Evolutionary conservation across 2,797 vertebrate species (phyloP).

Genomic region (Phataginus tetradactyla): DNA sequence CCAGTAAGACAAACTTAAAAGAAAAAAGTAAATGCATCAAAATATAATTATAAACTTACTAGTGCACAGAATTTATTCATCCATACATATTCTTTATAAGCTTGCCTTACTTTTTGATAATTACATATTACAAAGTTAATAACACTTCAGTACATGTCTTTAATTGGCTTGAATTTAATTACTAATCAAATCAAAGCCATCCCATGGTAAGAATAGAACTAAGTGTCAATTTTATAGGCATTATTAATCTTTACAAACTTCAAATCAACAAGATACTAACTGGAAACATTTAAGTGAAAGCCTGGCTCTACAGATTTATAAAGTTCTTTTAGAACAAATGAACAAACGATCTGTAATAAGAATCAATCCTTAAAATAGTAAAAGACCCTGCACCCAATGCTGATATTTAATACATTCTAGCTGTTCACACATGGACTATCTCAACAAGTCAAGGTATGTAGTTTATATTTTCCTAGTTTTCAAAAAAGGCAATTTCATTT

Average conservation of each 20-base stretch:
- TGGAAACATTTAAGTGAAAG: slow-evolving; percentile 35
- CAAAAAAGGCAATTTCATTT: slow-evolving; percentile 53
- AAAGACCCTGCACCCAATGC: background rate
- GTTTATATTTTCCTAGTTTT: background rate
- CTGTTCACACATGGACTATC: background rate
- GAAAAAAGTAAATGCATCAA: slow-evolving; percentile 40
- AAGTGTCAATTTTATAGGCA: background rate
- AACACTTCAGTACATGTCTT: background rate
- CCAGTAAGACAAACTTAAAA: slow-evolving; percentile 45
- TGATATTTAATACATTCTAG: background rate
- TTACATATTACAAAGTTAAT: slow-evolving; percentile 11
- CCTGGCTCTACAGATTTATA: background rate
- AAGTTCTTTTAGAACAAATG: slow-evolving; percentile 29
- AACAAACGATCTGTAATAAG: background rate
- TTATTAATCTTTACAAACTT: slow-evolving; percentile 23
- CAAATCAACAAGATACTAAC: slow-evolving; percentile 25
- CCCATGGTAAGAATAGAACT: background rate
- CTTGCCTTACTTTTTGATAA: background rate
- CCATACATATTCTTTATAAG: background rate
- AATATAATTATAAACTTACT: slow-evolving; percentile 11
- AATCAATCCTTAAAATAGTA: slow-evolving; percentile 14
- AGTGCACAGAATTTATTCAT: background rate
- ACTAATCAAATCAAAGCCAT: background rate
- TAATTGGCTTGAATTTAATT: slow-evolving; percentile 47
- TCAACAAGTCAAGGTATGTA: background rate